Evolutionary conservation across 2,113 vertebrate species (phyloP), one percentile per base, ranked within the genome.

Genomic region (Cavia porcellus): DNA sequence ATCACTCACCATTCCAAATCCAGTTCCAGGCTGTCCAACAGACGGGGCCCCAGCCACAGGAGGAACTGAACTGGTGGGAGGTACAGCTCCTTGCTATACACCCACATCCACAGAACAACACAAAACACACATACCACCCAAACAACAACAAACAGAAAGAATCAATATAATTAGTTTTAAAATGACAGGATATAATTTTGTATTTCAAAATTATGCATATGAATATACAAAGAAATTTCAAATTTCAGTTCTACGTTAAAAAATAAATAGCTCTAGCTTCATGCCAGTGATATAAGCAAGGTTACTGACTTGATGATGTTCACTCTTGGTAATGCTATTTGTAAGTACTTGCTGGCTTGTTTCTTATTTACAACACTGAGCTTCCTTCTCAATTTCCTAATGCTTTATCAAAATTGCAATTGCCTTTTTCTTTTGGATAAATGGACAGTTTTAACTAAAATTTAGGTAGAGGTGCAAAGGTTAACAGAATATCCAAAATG

Each of bases 1-100:
- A 2, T 88, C 42, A 97, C 99, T 99, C 98, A 99, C 99, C 99
- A 99, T 99, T 96, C 99, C 99, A 98, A 99, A 99, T 15, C 99
- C 99, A 97, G 98, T 90, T 97, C 98, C 98, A 83, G 99, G 98
- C 94, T 99, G 99, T 75, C 98, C 98, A 38, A 98, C 98, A 64
- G 99, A 96, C n/a, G 99, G 93, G 75, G 98, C 97, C 59, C 98
- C 98, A 10, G 99, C 97, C 86, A 97, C 70, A 5, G 98, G 97
- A 94, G 99, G 97, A 92, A 98, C 98, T 4, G 99, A 98, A 55
- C 98, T 99, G 97, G 99, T 95, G 89, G 99, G 98, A 97, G 99
- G 99, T 83, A 98, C 99, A 7, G 98, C 96, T 98, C 99, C 98
- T 0, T 99, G 97, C 98, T 99, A 84, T 6, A n/a, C 24, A 81